Conservation (phyloP, 2,113 vertebrate genomes). For the Ceyx margarethae region DNA sequence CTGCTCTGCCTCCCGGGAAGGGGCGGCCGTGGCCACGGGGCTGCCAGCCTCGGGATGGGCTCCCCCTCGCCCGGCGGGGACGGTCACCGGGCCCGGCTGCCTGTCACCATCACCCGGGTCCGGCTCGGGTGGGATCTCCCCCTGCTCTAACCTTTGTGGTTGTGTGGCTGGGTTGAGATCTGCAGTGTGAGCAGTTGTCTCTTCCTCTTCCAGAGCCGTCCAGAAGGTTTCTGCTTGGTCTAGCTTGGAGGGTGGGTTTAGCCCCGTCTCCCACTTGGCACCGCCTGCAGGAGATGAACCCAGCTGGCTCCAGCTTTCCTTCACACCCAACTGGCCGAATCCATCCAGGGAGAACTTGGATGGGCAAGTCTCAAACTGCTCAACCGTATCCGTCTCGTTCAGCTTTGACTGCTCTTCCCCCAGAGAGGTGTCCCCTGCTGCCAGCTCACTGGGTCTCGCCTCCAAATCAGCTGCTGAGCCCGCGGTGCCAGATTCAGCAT, state of each 20-base stretch:
- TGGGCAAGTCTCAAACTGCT: constrained; percentile 71
- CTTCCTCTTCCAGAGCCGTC: constrained; percentile 43
- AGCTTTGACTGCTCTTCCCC: not conserved
- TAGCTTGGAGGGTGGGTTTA: not conserved
- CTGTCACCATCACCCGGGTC: not conserved
- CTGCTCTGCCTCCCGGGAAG: not conserved
- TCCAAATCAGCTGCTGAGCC: not conserved
- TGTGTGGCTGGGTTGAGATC: accelerated
- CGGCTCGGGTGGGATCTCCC: not conserved
- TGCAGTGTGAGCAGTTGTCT: not conserved
- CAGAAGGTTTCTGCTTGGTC: constrained; percentile 9
- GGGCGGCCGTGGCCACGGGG: accelerated
- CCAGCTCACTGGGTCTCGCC: not conserved
- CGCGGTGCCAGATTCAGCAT: not conserved
- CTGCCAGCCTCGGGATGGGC: not conserved
- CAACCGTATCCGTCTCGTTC: constrained; percentile 5
- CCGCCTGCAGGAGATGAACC: not conserved
- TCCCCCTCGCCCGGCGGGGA: not conserved
- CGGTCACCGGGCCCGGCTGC: accelerated
- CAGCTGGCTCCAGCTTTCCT: not conserved
- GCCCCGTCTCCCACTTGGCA: not conserved
- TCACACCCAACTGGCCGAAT: not conserved
- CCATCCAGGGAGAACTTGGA: constrained; percentile 29
- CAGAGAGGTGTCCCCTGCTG: not conserved
- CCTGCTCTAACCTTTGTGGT: not conserved